Evolutionary conservation across 2,113 vertebrate genomes (phyloP), one percentile per base, ranked within the genome.

Genomic region (Ophiodon elongatus): DNA sequence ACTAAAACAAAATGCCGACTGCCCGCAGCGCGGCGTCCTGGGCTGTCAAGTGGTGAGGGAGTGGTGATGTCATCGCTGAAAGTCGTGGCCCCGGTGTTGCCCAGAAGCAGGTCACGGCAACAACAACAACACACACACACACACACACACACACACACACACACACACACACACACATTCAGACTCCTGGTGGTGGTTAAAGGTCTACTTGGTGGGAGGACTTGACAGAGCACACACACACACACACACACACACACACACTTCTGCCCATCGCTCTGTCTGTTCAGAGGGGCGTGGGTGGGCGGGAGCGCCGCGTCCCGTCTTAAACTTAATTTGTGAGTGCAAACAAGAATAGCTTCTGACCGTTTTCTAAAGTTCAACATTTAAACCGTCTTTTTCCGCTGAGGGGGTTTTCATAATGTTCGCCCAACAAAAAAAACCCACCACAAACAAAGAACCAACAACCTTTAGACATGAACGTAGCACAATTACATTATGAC

Each of bases 111-210:
- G 83, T 82, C 74, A 63, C 4, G 6, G 47, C 6, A 76, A 82
- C 76, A 11, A 73, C 31, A n/a, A n/a, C n/a, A n/a, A 33, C 80
- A 82, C 41, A 76, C 79, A 83, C 67, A 84, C 31, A 33, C 80
- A 82, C 41, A 76, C 79, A 83, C 67, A 84, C 31, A 33, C 80
- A 82, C 41, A 76, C 79, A 83, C 67, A 84, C 31, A 33, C 80
- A 82, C 41, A 76, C 79, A 83, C 67, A 84, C 31, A 33, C 80
- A 82, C 41, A 76, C 79, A 83, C 67, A 84, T 31, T 27, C 69
- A 57, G 50, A 79, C 81, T 82, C 72, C 85, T 15, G 73, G 85
- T 79, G 86, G 41, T 70, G 59, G 83, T 80, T 87, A 85, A 90
- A 88, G 89, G 82, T 88, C 83, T 85, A 23, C 73, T 57, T n/a